Percentiles rank a stretch among this genome's conserved stretches.
These are phyloP conservation scores for Passer domesticus DNA, from an alignment of 2,113 vertebrate species.

Conservation along the genomic window DNA sequence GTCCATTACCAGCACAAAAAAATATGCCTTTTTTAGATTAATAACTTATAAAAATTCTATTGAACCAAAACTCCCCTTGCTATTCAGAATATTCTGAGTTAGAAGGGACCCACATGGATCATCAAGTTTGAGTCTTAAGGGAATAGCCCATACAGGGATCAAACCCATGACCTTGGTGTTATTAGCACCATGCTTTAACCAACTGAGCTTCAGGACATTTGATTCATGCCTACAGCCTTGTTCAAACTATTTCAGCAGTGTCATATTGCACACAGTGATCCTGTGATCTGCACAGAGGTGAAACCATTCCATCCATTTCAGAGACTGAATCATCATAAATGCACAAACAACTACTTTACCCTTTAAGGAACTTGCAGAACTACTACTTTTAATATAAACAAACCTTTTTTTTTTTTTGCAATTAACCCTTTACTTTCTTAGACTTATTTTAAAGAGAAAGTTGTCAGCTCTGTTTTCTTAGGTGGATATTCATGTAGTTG, in stretches of 20 bases:
- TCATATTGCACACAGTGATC: background rate
- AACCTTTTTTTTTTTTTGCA: background rate
- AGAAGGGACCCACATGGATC: background rate
- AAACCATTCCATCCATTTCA: background rate
- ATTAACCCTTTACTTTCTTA: background rate
- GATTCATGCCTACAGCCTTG: background rate
- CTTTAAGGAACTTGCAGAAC: background rate
- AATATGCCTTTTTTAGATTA: background rate
- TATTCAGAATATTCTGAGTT: background rate
- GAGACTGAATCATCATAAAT: background rate
- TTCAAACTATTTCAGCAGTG: background rate
- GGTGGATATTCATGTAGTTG: background rate
- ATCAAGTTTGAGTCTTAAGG: background rate
- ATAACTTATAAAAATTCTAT: background rate
- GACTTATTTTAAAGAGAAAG: background rate
- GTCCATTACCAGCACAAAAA: background rate
- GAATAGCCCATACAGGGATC: background rate
- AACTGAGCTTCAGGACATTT: background rate
- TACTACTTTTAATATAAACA: background rate
- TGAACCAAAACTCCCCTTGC: background rate
- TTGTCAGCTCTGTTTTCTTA: background rate
- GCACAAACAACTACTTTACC: background rate
- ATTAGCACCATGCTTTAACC: background rate
- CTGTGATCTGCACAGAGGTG: background rate
- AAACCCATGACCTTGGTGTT: too few species aligned